Conservation (phyloP, 1,140 invertebrate species). For the Drosophila guanche region DNA sequence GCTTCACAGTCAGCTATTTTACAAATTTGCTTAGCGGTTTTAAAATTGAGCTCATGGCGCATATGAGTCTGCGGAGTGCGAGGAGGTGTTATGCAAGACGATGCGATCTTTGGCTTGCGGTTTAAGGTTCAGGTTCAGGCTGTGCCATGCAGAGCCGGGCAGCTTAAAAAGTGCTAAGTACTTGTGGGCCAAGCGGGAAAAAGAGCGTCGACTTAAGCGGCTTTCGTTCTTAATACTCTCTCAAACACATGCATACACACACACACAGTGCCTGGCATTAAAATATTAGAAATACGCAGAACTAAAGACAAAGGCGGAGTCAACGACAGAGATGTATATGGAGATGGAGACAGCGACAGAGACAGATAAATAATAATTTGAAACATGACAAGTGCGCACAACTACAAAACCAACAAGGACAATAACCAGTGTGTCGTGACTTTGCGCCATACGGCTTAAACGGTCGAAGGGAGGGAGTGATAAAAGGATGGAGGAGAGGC, state of each 20-base stretch:
- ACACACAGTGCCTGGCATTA: conserved; percentile 60
- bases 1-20: conserved; percentile 58
- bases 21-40: conserved; percentile 78
- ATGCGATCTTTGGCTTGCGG: conserved; percentile 53
- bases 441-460: conserved; percentile 66
- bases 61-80: conserved; percentile 6
- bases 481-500: no score
- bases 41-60: conserved; percentile 63
- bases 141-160: conserved; percentile 9
- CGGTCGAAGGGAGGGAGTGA: conserved; percentile 24
- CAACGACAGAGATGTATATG: conserved; percentile 1
- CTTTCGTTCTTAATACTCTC: conserved; percentile 65
- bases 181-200: conserved; percentile 50
- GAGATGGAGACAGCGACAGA: conserved; percentile 12
- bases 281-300: conserved; percentile 65
- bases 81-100: conserved; percentile 55
- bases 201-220: conserved; percentile 69
- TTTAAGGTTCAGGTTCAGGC: conserved; percentile 21
- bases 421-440: conserved; percentile 56
- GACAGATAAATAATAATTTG: conserved; percentile 72
- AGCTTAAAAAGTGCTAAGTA: conserved; percentile 72
- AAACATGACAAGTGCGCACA: conserved; percentile 66
- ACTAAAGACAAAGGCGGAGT: background rate
- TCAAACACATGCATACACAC: conserved; percentile 27
- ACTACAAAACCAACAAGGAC: conserved; percentile 25